These are phyloP conservation scores for Mantis religiosa DNA, from an alignment of 2,888 invertebrate genomes.

Conservation along the genomic window DNA sequence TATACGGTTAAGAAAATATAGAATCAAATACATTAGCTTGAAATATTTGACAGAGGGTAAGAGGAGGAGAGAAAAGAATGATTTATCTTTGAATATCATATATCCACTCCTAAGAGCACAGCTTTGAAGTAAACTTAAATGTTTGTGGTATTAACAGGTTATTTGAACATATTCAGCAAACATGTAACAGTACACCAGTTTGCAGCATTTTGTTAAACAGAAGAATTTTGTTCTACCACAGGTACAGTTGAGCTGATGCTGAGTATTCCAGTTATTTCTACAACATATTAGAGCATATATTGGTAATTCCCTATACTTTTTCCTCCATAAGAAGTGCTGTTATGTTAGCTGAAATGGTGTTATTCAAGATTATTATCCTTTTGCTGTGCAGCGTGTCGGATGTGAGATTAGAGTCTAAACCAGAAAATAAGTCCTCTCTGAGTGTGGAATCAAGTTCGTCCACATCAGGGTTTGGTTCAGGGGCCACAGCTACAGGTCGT, in stretches of 20 bases:
- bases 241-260: background rate
- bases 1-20: too few relatives aligned
- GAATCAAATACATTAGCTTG: too few relatives aligned
- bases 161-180: too few relatives aligned
- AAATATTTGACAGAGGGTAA: too few relatives aligned
- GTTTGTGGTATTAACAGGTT: too few relatives aligned
- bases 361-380: background rate
- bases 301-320: background rate
- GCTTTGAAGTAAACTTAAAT: too few relatives aligned
- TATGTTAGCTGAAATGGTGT: background rate
- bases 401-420: slow-evolving; percentile 62
- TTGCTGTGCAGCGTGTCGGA: slow-evolving; percentile 59
- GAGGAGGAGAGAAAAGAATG: too few relatives aligned
- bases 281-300: background rate
- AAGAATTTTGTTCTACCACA: background rate
- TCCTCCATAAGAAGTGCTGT: too few relatives aligned
- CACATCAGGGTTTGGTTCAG: slow-evolving; percentile 48
- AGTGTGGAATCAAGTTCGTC: slow-evolving; percentile 61
- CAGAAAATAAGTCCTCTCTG: slow-evolving; percentile 55
- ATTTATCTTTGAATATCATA: too few relatives aligned
- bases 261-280: background rate
- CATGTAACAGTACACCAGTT: too few relatives aligned
- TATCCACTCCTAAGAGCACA: too few relatives aligned
- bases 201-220: too few relatives aligned
- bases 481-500: slow-evolving; percentile 31